Evolutionary conservation across 2,797 vertebrate genomes (phyloP), one percentile per base, ranked within the genome.

Genomic region (Sciaenops ocellatus): DNA sequence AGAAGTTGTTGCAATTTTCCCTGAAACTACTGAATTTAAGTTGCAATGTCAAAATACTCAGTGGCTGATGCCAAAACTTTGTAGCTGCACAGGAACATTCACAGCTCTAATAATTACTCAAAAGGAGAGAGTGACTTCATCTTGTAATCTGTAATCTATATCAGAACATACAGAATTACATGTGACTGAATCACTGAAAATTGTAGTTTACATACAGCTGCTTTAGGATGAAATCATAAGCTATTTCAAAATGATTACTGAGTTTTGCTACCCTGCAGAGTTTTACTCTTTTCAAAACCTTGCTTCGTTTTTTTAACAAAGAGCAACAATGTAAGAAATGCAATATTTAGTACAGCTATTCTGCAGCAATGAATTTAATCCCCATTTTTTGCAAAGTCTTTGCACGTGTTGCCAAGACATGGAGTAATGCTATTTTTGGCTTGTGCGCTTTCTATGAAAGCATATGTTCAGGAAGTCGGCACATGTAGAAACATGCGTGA

Each of bases 361-460:
- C 66, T 56, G 51, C 73, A 67, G 78, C 28, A 76, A 20, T 72
- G 67, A 41, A 82, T 80, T 56, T 51, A 70, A 69, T 73, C 73
- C 75, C 30, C 24, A 12, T 20, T 57, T 26, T n/a, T 54, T 79
- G 66, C 76, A 79, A 78, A 78, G 56, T 83, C 71, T 69, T 78
- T 41, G 15, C 68, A 80, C 44, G 59, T 84, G 74, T 70, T 87
- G 89, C 92, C 86, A 82, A 91, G 85, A 82, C 73, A 63, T 61
- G 79, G 73, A 89, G 86, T 81, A 90, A 92, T 92, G 91, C 83
- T 90, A 88, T 92, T 91, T 92, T 83, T 89, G 85, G 89, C 78
- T 61, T 26, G 63, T 73, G 72, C 77, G 63, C 61, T 71, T 66
- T 71, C 74, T 54, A 55, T 85, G 88, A 90, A 94, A 84, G 74